Conservation (phyloP, 2,888 invertebrate genomes). For the Omphaloscelis lunosa region DNA sequence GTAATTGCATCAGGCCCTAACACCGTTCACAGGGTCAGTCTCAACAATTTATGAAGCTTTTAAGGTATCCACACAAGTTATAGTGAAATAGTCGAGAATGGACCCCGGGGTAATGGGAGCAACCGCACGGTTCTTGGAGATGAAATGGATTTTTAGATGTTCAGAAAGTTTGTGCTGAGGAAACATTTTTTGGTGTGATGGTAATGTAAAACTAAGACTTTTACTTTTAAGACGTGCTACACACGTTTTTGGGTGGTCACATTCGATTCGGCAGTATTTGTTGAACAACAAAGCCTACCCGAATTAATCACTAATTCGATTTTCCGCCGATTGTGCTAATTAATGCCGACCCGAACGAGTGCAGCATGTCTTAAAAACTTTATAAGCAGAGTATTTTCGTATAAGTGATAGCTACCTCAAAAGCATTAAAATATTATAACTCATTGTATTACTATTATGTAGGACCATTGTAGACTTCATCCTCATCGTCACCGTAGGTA, state of each 20-base stretch:
- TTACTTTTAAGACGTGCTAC: not conserved
- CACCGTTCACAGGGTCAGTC: conserved; percentile 50
- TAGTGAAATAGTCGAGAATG: conserved; percentile 70
- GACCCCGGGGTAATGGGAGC: conserved; percentile 30
- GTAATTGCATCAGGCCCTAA: conserved; percentile 73
- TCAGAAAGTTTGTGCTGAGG: not conserved
- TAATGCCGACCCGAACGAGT: not conserved
- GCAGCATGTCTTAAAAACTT: not conserved
- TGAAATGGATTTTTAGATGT: conserved; percentile 3
- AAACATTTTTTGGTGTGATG: not conserved
- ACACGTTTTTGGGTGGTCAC: not conserved
- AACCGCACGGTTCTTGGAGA: conserved; percentile 17
- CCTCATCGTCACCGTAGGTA: no score
- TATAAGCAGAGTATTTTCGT: not conserved
- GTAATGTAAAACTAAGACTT: not conserved
- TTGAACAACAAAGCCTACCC: not conserved
- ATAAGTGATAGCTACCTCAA: not conserved
- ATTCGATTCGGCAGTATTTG: not conserved
- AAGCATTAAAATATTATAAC: not conserved
- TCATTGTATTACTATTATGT: not conserved
- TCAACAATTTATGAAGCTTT: conserved; percentile 76
- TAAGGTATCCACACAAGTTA: conserved; percentile 78
- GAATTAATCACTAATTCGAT: not conserved
- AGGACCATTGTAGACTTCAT: not conserved
- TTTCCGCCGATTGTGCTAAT: not conserved